Evolutionary conservation across 2,888 invertebrate species (phyloP).

Genomic region (Meteorus colon): DNA sequence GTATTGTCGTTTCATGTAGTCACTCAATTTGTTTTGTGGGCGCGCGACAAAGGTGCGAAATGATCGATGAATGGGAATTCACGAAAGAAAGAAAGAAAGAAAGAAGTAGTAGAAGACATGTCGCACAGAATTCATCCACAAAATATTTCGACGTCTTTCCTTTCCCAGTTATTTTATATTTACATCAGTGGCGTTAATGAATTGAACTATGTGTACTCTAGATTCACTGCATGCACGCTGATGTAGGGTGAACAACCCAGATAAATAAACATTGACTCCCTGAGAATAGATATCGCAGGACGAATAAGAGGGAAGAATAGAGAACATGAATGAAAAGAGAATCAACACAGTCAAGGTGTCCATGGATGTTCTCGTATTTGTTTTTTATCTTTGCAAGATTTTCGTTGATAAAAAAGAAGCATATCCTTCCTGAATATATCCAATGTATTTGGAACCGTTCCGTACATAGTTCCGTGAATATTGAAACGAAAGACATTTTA

Average conservation of each 20-base stretch:
- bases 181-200: neutral
- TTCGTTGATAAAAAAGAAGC: neutral
- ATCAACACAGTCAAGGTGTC: neutral
- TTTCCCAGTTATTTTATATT: neutral
- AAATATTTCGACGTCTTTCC: neutral
- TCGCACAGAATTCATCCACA: neutral
- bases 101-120: slow-evolving; percentile 2
- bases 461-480: slow-evolving; percentile 30
- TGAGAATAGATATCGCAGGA: neutral
- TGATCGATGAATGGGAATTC: slow-evolving; percentile 25
- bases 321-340: neutral
- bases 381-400: neutral
- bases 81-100: neutral
- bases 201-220: neutral
- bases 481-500: slow-evolving; percentile 49
- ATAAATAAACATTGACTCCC: neutral
- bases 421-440: slow-evolving; percentile 10
- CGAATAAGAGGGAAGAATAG: neutral
- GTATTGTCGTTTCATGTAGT: neutral
- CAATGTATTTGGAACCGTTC: slow-evolving; percentile 15
- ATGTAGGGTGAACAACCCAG: neutral
- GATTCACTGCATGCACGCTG: neutral
- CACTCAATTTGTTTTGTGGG: slow-evolving; percentile 10
- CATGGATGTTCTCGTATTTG: neutral
- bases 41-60: slow-evolving; percentile 21